Evolutionary conservation across 2,113 vertebrate species (phyloP), one percentile per base, ranked within the genome.

Genomic region (Aleadryas rufinucha): DNA sequence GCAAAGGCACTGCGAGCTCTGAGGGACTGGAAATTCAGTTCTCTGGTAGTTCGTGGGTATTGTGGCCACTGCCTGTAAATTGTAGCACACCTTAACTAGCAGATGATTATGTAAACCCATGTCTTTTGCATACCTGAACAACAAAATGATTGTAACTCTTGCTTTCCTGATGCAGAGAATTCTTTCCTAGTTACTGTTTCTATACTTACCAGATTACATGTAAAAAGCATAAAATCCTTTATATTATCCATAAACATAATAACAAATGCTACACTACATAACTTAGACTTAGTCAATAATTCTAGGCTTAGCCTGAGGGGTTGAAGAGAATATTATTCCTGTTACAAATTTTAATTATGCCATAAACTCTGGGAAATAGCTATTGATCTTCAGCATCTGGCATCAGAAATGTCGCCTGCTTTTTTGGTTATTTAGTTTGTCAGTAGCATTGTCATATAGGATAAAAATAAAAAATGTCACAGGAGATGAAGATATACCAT

Each of bases 331-430:
- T 98, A 98, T 98, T 97, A 98, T 98, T 97, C 94, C 96, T 97
- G 96, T 97, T 98, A 95, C 95, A 97, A 96, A 97, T 98, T 98
- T 98, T 98, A 98, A 98, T 98, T 98, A 97, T 97, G 91, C 97
- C 83, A 96, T 98, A 98, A 98, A 98, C 96, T 97, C 97, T 90
- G 84, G 76, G 90, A 98, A 98, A 96, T 97, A 96, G 94, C 96
- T 98, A 98, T 98, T 98, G 98, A 98, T 98, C 97, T 98, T 97
- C 95, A 97, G 92, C 95, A 98, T 97, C 95, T 98, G 96, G 93
- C 88, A 69, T 95, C 83, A 97, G 93, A 97, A 95, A 96, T 91
- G 94, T 96, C 18, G 63, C 63, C 84, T 95, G 83, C 56, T 90
- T 97, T 95, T 92, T 85, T 95, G 88, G 81, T 92, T 97, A 69